Conservation (phyloP, 2,888 invertebrate species). For the Chrysodeixis includens region DNA sequence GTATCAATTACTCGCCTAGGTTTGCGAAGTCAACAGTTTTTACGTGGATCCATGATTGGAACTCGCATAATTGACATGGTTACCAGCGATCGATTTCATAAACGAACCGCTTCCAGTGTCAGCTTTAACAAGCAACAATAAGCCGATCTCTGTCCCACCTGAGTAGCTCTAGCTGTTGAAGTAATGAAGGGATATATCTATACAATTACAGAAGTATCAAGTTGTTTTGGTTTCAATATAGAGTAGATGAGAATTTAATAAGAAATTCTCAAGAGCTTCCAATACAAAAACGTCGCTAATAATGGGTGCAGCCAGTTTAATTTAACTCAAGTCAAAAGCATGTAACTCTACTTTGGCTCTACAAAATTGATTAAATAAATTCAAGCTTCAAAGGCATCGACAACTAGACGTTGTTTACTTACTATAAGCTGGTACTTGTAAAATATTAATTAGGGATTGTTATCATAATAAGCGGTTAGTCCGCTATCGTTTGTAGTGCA, state of each 20-base stretch:
- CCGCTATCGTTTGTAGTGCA: slow-evolving; percentile 43
- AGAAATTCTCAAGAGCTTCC: not conserved
- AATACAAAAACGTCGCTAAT: not conserved
- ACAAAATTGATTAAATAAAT: slow-evolving; percentile 2
- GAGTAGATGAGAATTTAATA: not conserved
- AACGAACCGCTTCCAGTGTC: slow-evolving; percentile 20
- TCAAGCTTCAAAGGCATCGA: slow-evolving; percentile 10
- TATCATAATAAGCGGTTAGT: slow-evolving; percentile 64
- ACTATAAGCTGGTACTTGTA: slow-evolving; percentile 36
- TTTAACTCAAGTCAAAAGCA: not conserved
- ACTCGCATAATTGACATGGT: slow-evolving; percentile 23
- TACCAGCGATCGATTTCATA: slow-evolving; percentile 31
- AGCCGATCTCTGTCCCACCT: slow-evolving; percentile 8
- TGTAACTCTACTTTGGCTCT: not conserved
- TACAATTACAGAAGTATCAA: no score
- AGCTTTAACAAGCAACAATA: slow-evolving; percentile 30
- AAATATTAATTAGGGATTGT: slow-evolving; percentile 67
- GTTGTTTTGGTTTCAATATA: not conserved
- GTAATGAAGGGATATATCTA: not conserved
- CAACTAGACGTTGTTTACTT: slow-evolving; percentile 38
- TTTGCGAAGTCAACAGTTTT: not conserved
- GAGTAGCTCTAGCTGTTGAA: not conserved
- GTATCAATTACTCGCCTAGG: slow-evolving; percentile 11
- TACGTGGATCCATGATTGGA: slow-evolving; percentile 1
- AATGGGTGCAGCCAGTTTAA: not conserved